Evolutionary conservation across 2,888 invertebrate genomes (phyloP).

Genomic region (Orthonychiurus folsomi): DNA sequence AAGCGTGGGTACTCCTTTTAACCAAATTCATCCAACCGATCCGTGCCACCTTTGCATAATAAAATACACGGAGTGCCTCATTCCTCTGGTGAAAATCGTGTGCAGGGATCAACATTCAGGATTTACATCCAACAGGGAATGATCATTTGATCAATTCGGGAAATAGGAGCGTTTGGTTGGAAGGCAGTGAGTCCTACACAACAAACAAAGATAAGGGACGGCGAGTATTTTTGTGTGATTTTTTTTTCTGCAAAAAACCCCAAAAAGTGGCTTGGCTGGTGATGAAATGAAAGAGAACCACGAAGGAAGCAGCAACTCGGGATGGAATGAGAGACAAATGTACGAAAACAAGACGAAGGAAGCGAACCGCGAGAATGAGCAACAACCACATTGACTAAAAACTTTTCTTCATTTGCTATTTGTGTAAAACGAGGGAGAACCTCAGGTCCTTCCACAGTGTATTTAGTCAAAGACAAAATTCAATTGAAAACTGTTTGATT

Average conservation of each 20-base stretch:
- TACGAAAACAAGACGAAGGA: neutral
- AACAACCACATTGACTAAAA: neutral
- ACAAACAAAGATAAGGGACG: neutral
- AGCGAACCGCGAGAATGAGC: neutral
- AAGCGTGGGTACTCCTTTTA: neutral
- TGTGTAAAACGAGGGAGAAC: no score
- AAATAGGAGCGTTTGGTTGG: no score
- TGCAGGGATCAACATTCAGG: no score
- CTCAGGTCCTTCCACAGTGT: neutral
- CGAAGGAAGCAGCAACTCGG: neutral
- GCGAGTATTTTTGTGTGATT: neutral
- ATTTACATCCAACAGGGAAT: no score
- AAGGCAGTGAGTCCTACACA: no score
- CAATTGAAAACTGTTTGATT: neutral
- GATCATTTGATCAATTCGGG: no score
- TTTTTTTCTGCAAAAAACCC: neutral
- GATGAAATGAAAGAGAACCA: neutral
- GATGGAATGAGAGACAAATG: no score
- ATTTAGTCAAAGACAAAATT: neutral
- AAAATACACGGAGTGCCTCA: no score
- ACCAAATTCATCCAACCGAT: neutral
- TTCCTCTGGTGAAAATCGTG: no score
- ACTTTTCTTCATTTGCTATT: neutral
- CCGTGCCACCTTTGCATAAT: neutral
- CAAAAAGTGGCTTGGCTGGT: slow-evolving; percentile 1